Base-by-base conservation (phyloP, 2,797 vertebrate species). In the Ctenosaura bakeri region DNA sequence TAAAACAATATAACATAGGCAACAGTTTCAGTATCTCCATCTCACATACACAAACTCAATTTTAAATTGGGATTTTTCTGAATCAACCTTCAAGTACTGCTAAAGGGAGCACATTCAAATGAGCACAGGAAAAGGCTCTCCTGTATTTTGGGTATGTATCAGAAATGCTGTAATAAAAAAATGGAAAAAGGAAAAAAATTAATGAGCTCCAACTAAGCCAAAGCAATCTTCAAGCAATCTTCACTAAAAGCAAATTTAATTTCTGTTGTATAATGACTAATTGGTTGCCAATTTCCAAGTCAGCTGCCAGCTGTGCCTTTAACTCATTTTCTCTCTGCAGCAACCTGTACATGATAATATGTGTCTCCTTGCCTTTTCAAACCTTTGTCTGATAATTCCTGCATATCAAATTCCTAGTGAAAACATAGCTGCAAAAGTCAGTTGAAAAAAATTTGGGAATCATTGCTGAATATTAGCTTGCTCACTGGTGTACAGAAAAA, bases 211-310 rank as follows among this genome's bases (percentile, higher is more conserved):
- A 13, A 29, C 66, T 32, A 69, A 69, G 32, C 29, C 29, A 69
- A 69, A 12, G 29, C 29, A 26, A 6, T 64, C 62, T 64, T 64
- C 42, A 64, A 64, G 22, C 6, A 20, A 64, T 6, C 22, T 64
- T 64, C 62, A 64, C 22, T 18, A 64, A 64, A n/a, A 69, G 52
- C 35, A 38, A 88, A 85, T 56, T 66, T 20, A 80, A 85, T 50
- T 80, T 79, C n/a, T 35, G 59, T 73, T 46, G 29, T n/a, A 71
- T n/a, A 64, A 79, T 42, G 50, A 71, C 78, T 59, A 29, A 35
- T 29, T n/a, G 81, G 29, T 76, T 89, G 73, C 88, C 81, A 84
- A 38, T 18, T 83, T 77, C 32, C 83, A 22, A 54, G 24, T 38
- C 56, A 54, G 59, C 59, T 78, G 74, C 42, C 54, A 71, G 46